Base-by-base conservation (phyloP, 2,888 invertebrate species). In the Hipparchia semele region DNA sequence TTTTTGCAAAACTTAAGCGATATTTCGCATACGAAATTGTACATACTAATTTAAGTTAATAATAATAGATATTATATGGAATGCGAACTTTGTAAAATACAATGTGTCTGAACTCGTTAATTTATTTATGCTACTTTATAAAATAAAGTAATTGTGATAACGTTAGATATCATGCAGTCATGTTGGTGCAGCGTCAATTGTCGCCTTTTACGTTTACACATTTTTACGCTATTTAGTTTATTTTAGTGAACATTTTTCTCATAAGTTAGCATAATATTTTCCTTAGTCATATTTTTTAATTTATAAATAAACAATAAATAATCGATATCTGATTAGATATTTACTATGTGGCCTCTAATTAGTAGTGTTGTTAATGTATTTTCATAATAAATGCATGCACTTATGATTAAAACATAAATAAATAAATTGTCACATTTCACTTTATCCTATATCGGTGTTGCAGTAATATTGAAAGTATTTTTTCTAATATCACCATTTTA, bases 141-240 rank as follows among this genome's bases (percentile, higher is more conserved):
- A 82, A 82, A 83, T 85, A 85, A 88, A 86, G 86, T 90, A 83
- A 89, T 87, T 90, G 91, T 93, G 92, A 92, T 92, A 92, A 88
- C 80, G 84, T 86, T 88, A 84, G 83, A 83, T 87, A 86, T 88
- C 86, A 87, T 87, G 84, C 86, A 86, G 85, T 65, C 23, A 65
- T 12, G 65, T 85, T 86, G 86, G 85, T 86, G 88, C 88, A 85
- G 82, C 83, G 82, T 84, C 80, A 75, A 68, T 75, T 49, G 58
- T 68, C 68, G 60, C 62, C 73, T 69, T 68, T 70, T 67, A 71
- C 68, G 70, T 71, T 72, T 69, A 68, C 58, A 68, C 13, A 49
- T 65, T 73, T 56, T 65, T 53, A 56, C 69, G 61, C 49, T 56
- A 64, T 69, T 74, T 67, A 62, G 67, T 74, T 70, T 71, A 70